Conservation (phyloP, 2,113 vertebrate genomes). For the Gobio gobio region DNA sequence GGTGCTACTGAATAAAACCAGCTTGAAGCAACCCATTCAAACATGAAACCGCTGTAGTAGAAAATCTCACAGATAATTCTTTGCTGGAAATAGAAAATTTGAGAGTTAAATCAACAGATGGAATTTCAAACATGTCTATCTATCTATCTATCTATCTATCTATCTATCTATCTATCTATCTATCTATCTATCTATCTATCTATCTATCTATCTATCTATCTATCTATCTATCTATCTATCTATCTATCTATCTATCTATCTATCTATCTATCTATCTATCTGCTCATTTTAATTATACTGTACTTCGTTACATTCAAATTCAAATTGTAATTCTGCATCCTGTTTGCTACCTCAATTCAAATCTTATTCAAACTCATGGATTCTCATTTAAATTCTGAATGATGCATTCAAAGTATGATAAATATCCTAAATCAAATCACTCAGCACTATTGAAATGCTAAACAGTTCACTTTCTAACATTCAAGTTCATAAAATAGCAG, state of each 20-base stretch:
- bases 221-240: no score
- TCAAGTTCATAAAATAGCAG: constrained; percentile 20
- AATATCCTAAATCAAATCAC: neutral
- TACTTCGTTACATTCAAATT: neutral
- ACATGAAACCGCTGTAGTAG: neutral
- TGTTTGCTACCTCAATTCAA: neutral
- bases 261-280: neutral
- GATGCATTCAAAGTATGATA: neutral
- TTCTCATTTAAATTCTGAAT: neutral
- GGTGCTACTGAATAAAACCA: constrained; percentile 30
- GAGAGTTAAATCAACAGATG: neutral
- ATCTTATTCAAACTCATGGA: neutral
- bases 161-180: no score
- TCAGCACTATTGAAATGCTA: neutral
- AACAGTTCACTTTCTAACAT: constrained; percentile 21
- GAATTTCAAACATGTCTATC: neutral
- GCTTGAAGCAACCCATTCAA: neutral
- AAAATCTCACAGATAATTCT: neutral
- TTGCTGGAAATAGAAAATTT: neutral
- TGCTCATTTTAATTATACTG: no score
- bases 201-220: no score
- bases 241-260: neutral
- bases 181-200: no score
- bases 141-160: no score
- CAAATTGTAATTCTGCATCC: neutral